Conservation (phyloP, 2,797 vertebrate species). For the Apogon talboti region DNA sequence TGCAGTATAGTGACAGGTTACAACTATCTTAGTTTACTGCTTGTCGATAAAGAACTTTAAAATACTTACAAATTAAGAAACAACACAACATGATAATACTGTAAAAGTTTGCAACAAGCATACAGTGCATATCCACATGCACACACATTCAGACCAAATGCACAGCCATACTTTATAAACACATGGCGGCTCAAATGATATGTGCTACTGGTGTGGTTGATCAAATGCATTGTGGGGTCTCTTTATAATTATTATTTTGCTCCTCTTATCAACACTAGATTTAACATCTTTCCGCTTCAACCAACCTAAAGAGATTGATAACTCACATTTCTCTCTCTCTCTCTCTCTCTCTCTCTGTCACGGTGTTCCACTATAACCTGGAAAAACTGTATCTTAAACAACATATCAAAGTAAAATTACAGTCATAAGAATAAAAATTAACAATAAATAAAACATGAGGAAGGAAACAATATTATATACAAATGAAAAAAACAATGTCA, state of each 20-base stretch:
- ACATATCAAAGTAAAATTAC: slow-evolving; percentile 63
- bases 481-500: slow-evolving; percentile 58
- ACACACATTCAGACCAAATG: slow-evolving; percentile 62
- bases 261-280: slow-evolving; percentile 14
- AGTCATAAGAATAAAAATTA: slow-evolving; percentile 67
- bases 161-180: slow-evolving; percentile 64
- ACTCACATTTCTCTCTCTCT: slow-evolving; percentile 33
- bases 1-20: slow-evolving; percentile 71
- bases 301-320: slow-evolving; percentile 29
- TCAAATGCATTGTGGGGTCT: slow-evolving; percentile 67
- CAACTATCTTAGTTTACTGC: slow-evolving; percentile 71
- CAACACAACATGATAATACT: slow-evolving; percentile 81
- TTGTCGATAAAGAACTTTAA: slow-evolving; percentile 65
- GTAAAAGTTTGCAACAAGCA: slow-evolving; percentile 75
- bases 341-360: slow-evolving; percentile 5
- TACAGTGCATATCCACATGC: slow-evolving; percentile 66
- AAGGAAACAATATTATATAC: slow-evolving; percentile 72
- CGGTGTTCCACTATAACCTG: slow-evolving; percentile 53
- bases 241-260: slow-evolving; percentile 29
- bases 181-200: slow-evolving; percentile 70
- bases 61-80: slow-evolving; percentile 81
- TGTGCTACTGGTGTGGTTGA: slow-evolving; percentile 76
- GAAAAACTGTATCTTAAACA: slow-evolving; percentile 48
- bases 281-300: slow-evolving; percentile 30
- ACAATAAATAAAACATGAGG: slow-evolving; percentile 67